Conservation (phyloP, 2,797 vertebrate genomes). For the Zalophus californianus region DNA sequence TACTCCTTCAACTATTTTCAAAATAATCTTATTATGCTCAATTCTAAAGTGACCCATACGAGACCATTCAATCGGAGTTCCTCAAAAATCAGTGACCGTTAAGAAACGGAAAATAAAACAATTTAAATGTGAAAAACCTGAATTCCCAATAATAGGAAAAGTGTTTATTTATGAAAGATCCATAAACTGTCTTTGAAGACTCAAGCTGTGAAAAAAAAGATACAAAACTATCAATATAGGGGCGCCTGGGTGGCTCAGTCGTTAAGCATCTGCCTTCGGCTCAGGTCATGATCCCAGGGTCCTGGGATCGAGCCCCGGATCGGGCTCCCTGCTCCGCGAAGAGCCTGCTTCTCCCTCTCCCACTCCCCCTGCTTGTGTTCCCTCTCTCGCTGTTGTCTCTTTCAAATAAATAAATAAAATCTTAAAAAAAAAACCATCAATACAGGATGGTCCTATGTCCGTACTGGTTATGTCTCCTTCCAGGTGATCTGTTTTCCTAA, state of each 20-base stretch:
- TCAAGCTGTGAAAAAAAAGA: not conserved
- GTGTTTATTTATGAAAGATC: not conserved
- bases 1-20: constrained; percentile 28
- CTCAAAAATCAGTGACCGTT: not conserved
- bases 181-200: constrained; percentile 27
- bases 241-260: no score
- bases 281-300: no score
- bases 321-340: no score
- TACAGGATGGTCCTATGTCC: not conserved
- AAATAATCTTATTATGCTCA: constrained; percentile 16
- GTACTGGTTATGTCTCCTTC: not conserved
- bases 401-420: no score
- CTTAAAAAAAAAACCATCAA: not conserved
- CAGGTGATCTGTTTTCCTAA: not conserved
- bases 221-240: not conserved
- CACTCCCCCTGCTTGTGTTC: no score
- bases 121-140: not conserved
- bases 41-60: not conserved
- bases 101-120: constrained; percentile 39
- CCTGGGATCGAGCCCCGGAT: no score
- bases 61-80: not conserved
- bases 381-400: no score
- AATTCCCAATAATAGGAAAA: not conserved
- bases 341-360: no score
- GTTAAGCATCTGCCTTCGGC: no score